Percentiles rank a stretch among this genome's conserved stretches.
These are phyloP conservation scores for Caretta caretta DNA, from an alignment of 2,113 vertebrate genomes.

Conservation along the genomic window DNA sequence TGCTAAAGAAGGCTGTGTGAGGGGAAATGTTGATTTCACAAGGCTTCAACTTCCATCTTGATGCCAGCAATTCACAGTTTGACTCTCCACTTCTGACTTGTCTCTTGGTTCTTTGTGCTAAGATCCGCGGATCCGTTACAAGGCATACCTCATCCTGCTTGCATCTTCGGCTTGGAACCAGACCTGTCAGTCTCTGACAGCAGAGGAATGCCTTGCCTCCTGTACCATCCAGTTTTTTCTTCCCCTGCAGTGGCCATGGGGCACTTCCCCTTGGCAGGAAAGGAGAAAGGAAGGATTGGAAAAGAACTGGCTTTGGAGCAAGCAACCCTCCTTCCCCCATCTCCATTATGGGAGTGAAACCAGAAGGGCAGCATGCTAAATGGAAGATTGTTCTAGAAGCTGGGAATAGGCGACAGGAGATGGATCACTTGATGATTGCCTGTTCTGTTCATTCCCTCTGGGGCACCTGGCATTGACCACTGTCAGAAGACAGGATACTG, in stretches of 20 bases:
- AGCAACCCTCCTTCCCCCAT: neutral
- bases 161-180: neutral
- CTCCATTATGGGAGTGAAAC: neutral
- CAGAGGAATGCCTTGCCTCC: neutral
- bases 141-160: neutral
- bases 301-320: neutral
- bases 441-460: no score
- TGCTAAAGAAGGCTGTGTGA: neutral
- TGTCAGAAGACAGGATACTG: no score
- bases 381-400: neutral
- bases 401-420: no score
- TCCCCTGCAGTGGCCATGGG: neutral
- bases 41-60: neutral
- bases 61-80: neutral
- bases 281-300: neutral
- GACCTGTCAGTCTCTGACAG: neutral
- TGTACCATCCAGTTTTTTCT: neutral
- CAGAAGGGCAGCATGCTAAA: neutral
- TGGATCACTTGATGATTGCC: no score
- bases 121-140: neutral
- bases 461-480: no score
- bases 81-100: neutral
- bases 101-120: neutral
- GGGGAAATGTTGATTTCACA: neutral
- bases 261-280: neutral